Evolutionary conservation across 2,888 invertebrate genomes (phyloP), one percentile per base, ranked within the genome.

Genomic region (Syrista parreyssii): DNA sequence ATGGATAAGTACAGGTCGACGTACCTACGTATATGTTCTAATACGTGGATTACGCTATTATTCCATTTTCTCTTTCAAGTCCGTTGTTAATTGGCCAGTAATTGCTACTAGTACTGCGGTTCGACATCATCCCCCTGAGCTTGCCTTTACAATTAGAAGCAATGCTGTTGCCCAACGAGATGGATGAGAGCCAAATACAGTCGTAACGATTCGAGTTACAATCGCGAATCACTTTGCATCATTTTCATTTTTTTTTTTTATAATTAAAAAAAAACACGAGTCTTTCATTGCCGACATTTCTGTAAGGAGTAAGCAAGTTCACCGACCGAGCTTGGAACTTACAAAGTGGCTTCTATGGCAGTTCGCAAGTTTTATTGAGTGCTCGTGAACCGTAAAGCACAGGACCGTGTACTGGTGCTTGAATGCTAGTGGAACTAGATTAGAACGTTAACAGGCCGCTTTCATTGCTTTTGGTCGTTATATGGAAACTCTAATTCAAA

Each of bases 311-410:
- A 77, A 75, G 69, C 32, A 77, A 75, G 74, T 77, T 77, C 75
- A 33, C 3, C 36, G 71, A 72, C 32, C 55, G 6, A 55, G 55
- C 75, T 75, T 78, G 68, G 75, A 84, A 85, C 79, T 85, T 83
- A 80, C 81, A 78, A 87, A 84, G 84, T 84, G 83, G 81, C 83
- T 83, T 85, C 80, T 76, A 78, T 80, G 82, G 83, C 79, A 84
- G 75, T 83, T 82, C 80, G 78, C 78, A 85, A 86, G 82, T 83
- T 80, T 79, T 76, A 73, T 76, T 73, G 68, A 73, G 80, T 76
- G 75, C 80, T 78, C 75, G 68, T 79, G 75, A 79, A 81, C 79
- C 76, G 76, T 78, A 77, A 81, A 81, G 80, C 82, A 77, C 68
- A 80, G 76, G 30, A 36, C 40, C 69, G 78, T 83, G 80, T 81